Percentiles rank a stretch among this genome's conserved stretches.
These are phyloP conservation scores for Centropus bengalensis DNA, from an alignment of 2,113 vertebrate genomes.

Conservation along the genomic window DNA sequence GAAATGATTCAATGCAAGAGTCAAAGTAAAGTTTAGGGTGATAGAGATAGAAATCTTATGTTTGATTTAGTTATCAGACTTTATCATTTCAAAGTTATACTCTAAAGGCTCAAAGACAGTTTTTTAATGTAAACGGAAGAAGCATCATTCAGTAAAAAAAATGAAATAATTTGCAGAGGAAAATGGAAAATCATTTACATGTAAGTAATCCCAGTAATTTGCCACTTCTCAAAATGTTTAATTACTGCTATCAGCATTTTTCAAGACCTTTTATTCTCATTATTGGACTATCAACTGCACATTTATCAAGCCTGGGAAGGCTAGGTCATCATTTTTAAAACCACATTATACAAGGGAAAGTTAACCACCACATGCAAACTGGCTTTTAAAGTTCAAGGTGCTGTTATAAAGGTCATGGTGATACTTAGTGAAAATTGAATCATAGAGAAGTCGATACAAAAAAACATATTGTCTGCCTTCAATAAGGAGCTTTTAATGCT, in stretches of 20 bases:
- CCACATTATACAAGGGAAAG: constrained; percentile 51
- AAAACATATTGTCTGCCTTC: constrained; percentile 71
- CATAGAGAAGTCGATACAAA: constrained; percentile 73
- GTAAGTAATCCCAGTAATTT: constrained; percentile 42
- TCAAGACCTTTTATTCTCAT: constrained; percentile 60
- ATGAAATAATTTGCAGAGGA: constrained; percentile 25
- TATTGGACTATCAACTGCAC: constrained; percentile 24
- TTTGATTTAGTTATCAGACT: neutral
- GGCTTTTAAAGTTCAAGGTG: constrained; percentile 73
- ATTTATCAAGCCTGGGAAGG: constrained; percentile 55
- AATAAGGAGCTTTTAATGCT: constrained; percentile 65
- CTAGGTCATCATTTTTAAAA: constrained; percentile 64
- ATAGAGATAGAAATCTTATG: neutral
- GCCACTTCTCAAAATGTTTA: neutral
- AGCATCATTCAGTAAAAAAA: neutral
- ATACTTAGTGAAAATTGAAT: constrained; percentile 78
- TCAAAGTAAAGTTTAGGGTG: neutral
- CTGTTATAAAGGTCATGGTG: constrained; percentile 64
- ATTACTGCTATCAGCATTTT: constrained; percentile 42
- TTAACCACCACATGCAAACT: constrained; percentile 70
- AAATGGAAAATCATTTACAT: constrained; percentile 8
- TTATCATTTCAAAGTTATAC: neutral
- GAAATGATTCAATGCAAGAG: neutral
- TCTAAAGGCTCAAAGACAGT: neutral
- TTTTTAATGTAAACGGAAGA: neutral